Percentiles rank a stretch among this genome's conserved stretches.
These are phyloP conservation scores for Hyperoplus immaculatus DNA, from an alignment of 2,797 vertebrate genomes.

Conservation along the genomic window DNA sequence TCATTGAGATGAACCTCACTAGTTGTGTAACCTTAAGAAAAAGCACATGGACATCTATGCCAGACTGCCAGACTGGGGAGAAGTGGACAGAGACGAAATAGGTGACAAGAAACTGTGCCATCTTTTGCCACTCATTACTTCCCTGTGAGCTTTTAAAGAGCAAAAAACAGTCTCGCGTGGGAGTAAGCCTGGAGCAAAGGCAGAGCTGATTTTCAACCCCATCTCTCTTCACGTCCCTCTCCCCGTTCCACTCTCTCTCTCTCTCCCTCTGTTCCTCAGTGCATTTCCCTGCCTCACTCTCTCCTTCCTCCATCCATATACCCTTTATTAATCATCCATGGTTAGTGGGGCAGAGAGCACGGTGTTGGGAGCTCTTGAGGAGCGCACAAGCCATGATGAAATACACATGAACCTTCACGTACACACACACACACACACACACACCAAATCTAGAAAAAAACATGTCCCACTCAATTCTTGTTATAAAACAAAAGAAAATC, in stretches of 20 bases:
- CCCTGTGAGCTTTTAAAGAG: slow-evolving; percentile 66
- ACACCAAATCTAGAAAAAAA: slow-evolving; percentile 43
- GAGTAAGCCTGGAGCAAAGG: slow-evolving; percentile 70
- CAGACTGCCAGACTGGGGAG: slow-evolving; percentile 1
- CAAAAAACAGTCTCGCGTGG: slow-evolving; percentile 58
- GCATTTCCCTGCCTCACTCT: slow-evolving; percentile 13
- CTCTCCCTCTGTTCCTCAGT: slow-evolving; percentile 12
- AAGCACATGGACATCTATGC: slow-evolving; percentile 8
- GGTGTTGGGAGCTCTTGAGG: slow-evolving; percentile 73
- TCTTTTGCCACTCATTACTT: slow-evolving; percentile 60
- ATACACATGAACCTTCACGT: slow-evolving; percentile 1
- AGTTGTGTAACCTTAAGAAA: background rate
- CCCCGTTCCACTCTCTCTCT: slow-evolving; percentile 1
- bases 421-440: slow-evolving; percentile 33
- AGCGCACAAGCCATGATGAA: slow-evolving; percentile 40
- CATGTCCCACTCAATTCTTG: slow-evolving; percentile 13
- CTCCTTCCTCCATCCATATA: slow-evolving; percentile 41
- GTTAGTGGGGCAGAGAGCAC: slow-evolving; percentile 78
- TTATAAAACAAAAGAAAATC: slow-evolving; percentile 26
- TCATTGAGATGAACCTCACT: slow-evolving; percentile 2
- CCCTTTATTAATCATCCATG: slow-evolving; percentile 84
- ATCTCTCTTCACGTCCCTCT: slow-evolving; percentile 37
- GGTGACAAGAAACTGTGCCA: slow-evolving; percentile 44
- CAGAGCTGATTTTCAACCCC: slow-evolving; percentile 51
- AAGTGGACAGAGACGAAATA: slow-evolving; percentile 34